phyloP scores from a whole-genome alignment of 2,888 invertebrate genomes.

The Macroteleia sp. region DNA sequence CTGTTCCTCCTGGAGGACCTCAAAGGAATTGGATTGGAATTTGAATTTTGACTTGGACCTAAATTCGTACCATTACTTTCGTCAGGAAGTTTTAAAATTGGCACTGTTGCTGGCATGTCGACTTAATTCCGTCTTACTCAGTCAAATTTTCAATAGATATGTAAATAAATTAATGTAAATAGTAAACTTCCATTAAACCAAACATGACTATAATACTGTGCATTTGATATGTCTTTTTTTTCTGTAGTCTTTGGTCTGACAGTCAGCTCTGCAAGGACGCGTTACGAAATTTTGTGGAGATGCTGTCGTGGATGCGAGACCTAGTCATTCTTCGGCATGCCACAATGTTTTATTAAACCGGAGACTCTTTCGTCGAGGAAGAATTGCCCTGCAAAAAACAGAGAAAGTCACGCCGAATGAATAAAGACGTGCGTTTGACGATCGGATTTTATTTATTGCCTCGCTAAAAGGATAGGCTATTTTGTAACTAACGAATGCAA shows the following conservation, averaged over 20 bases:
- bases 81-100: slow-evolving; percentile 51
- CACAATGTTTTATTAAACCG: slow-evolving; percentile 34
- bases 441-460: too few relatives aligned
- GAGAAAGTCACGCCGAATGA: too few relatives aligned
- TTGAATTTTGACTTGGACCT: background rate
- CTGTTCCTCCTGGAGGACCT: slow-evolving; percentile 70
- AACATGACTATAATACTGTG: slow-evolving; percentile 14
- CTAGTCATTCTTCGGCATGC: slow-evolving; percentile 44
- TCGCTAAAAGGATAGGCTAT: too few relatives aligned
- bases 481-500: too few relatives aligned
- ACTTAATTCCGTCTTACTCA: too few relatives aligned
- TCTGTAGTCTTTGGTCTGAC: slow-evolving; percentile 7
- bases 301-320: slow-evolving; percentile 7
- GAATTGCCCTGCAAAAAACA: too few relatives aligned
- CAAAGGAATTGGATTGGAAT: slow-evolving; percentile 4
- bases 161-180: background rate
- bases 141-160: too few relatives aligned
- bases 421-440: too few relatives aligned
- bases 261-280: slow-evolving; percentile 18
- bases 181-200: too few relatives aligned
- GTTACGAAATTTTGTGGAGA: slow-evolving; percentile 26
- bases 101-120: slow-evolving; percentile 41
- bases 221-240: background rate
- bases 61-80: background rate
- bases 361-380: slow-evolving; percentile 4